Evolutionary conservation across 1,140 invertebrate species (phyloP), one percentile per base, ranked within the genome.

Genomic region (Drosophila bifasciata): DNA sequence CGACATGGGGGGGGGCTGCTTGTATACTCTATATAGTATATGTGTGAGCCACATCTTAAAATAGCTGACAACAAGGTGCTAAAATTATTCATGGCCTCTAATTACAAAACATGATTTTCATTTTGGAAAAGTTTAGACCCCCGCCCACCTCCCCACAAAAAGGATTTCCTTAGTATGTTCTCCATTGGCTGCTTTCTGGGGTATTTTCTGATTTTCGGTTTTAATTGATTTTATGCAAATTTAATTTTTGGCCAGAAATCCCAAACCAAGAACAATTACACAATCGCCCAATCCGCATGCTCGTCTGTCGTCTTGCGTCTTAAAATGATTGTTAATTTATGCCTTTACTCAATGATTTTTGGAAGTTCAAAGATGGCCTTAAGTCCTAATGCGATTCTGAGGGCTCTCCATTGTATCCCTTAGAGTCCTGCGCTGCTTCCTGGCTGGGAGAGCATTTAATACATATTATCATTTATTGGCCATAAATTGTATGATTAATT

Each of bases 161-260:
- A 68, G 66, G 43, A 36, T 32, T 43, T 32, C 39, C 32, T 51
- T 55, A 41, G 32, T 11, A 6, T 16, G 25, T 56, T 17, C 55
- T 53, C 53, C 62, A 45, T 21, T 57, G 43, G 9, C 16, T 32
- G 48, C 23, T 49, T 59, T 41, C 44, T 23, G 45, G 45, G 59
- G 59, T 46, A 66, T n/a, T n/a, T n/a, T n/a, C n/a, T n/a, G 25
- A 41, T 68, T 57, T 52, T 43, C 41, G 59, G 56, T 74, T 83
- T 83, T 86, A 86, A 86, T 86, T 86, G 83, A 86, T 83, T 86
- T 86, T 86, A 86, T 86, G 83, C 86, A 86, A 86, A 86, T 86
- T 72, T 61, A 75, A 79, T 88, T 68, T 68, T 48, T 16, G 45
- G 28, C 28, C 8, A 32, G 8, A 32, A n/a, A n/a, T n/a, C n/a